phyloP scores from a whole-genome alignment of 2,113 vertebrate genomes.

The Anser brachyrhynchus region DNA sequence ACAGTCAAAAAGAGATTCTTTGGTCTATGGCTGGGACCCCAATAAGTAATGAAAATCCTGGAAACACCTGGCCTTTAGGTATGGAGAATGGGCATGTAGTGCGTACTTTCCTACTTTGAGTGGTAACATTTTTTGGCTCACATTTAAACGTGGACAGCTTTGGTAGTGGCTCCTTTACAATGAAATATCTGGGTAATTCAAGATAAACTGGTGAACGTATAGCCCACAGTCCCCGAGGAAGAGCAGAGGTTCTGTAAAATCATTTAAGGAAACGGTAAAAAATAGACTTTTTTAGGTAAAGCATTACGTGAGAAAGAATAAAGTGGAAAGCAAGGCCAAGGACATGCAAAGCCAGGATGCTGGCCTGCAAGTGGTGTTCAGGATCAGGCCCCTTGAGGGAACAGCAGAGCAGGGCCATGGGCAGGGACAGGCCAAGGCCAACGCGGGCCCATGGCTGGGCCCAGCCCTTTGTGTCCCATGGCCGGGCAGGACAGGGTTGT shows the following conservation, averaged over 20 bases:
- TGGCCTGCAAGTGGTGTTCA: rapidly evolving
- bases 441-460: rapidly evolving
- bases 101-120: neutral
- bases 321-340: neutral
- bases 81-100: neutral
- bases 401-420: rapidly evolving
- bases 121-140: neutral
- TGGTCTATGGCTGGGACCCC: neutral
- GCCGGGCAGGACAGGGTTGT: neutral
- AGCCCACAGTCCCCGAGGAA: neutral
- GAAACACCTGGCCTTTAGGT: neutral
- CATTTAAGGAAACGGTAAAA: neutral
- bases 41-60: neutral
- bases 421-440: neutral
- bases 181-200: neutral
- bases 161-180: neutral
- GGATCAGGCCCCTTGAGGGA: neutral
- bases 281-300: neutral
- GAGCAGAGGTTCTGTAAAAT: neutral
- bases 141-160: neutral
- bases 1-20: neutral
- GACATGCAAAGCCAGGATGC: too few species aligned
- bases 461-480: rapidly evolving
- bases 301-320: neutral
- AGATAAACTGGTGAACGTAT: neutral